Evolutionary conservation across 2,113 vertebrate genomes (phyloP).

Genomic region (Morphnarchus princeps): DNA sequence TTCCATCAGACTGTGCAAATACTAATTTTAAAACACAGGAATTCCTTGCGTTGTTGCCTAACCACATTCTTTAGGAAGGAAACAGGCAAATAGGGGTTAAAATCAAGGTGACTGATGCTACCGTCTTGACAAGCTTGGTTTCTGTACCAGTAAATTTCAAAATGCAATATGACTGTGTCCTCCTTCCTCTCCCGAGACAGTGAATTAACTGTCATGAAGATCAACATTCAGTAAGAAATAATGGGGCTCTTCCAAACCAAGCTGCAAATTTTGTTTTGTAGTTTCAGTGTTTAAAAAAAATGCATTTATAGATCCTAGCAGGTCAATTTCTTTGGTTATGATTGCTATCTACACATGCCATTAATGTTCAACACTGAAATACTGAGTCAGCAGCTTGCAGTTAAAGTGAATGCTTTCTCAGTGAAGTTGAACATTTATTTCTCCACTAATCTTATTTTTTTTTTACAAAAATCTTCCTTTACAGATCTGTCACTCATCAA

Average conservation of each 20-base stretch:
- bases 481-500: background rate
- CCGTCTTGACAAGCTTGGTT: background rate
- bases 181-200: background rate
- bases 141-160: background rate
- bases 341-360: background rate
- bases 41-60: background rate
- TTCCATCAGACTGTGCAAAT: constrained; percentile 8
- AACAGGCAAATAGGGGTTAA: constrained; percentile 19
- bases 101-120: background rate
- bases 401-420: background rate
- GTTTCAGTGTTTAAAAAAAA: background rate
- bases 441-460: background rate
- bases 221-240: background rate
- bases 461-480: background rate
- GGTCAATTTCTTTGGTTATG: background rate
- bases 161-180: background rate
- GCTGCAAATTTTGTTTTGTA: background rate
- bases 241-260: background rate
- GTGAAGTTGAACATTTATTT: background rate
- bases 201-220: background rate
- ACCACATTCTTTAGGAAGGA: background rate
- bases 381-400: background rate
- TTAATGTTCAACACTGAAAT: background rate
- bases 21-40: constrained; percentile 43
- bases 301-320: background rate